phyloP scores from a whole-genome alignment of 2,113 vertebrate genomes.

The Tyto alba region DNA sequence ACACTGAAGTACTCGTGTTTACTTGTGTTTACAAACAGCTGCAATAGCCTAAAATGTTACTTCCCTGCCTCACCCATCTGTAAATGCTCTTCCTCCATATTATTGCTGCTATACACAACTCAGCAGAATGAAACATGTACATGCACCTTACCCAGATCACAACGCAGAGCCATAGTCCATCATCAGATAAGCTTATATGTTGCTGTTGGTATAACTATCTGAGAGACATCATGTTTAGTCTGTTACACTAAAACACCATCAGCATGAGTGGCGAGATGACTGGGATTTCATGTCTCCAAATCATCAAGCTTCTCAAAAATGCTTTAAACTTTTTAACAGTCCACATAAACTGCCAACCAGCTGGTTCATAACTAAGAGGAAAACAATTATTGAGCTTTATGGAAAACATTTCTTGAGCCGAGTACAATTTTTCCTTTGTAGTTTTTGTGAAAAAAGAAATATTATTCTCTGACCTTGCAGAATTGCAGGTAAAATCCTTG shows the following conservation, averaged over 20 bases:
- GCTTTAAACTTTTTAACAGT: not conserved
- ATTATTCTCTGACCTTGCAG: not conserved
- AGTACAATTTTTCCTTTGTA: not conserved
- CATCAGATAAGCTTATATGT: not conserved
- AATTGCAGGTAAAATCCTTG: not conserved
- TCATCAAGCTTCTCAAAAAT: not conserved
- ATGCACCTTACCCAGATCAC: not conserved
- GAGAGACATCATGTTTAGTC: not conserved
- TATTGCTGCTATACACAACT: not conserved
- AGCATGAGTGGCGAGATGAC: not conserved
- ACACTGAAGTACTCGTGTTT: not conserved
- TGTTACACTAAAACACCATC: not conserved
- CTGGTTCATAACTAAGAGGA: not conserved
- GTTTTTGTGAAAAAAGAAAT: not conserved
- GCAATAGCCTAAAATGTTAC: not conserved
- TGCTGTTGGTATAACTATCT: not conserved
- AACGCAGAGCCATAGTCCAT: not conserved
- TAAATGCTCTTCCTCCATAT: not conserved
- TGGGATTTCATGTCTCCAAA: not conserved
- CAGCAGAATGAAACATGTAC: not conserved
- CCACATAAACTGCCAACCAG: not conserved
- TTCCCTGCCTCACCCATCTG: not conserved
- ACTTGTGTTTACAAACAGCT: not conserved
- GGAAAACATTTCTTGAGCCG: not conserved
- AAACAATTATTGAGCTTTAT: not conserved